Base-by-base conservation (phyloP, 1,140 invertebrate species). In the Pseudomyrmex dendroicus region DNA sequence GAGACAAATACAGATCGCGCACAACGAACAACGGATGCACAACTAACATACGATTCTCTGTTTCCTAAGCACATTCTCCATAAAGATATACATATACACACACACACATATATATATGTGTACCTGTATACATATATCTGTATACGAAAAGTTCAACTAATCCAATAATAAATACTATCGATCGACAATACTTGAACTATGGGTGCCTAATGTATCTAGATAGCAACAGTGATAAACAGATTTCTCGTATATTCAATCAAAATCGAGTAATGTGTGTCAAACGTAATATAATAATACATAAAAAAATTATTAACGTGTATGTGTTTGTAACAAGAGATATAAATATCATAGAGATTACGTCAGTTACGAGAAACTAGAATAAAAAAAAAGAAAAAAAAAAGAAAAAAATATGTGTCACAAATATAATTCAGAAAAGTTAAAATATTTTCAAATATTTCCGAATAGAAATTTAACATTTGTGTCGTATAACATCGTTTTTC, bases 21-120 rank as follows among this genome's bases (percentile, higher is more conserved):
- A 84, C 86, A 91, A 91, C 86, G 87, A 92, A 89, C 90, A 90
- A 82, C 78, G 85, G 91, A 93, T 92, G 92, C 92, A 92, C 86
- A 90, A 85, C 91, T 93, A 93, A 89, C 83, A 91, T 92, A 92
- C 89, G 89, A 84, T 68, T 85, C 86, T 89, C 82, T 89, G 84
- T 87, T 86, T 86, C 89, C 92, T 92, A 92, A 88, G 91, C 92
- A 35, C 35, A 93, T 93, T 92, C 92, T 92, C 92, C 90, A 92
- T 89, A 87, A 90, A 82, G 83, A 52, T 76, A 67, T 73, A 84
- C 84, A 77, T 70, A 73, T 83, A 72, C 35, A 35, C 35, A 35
- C 35, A 35, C 35, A 35, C 3, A 25, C 25, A 25, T 68, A 89
- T 72, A 84, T 63, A 78, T 84, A 59, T 63, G 77, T 80, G 84